Base-by-base conservation (phyloP, 2,888 invertebrate species). In the Hoplodrina blanda region DNA sequence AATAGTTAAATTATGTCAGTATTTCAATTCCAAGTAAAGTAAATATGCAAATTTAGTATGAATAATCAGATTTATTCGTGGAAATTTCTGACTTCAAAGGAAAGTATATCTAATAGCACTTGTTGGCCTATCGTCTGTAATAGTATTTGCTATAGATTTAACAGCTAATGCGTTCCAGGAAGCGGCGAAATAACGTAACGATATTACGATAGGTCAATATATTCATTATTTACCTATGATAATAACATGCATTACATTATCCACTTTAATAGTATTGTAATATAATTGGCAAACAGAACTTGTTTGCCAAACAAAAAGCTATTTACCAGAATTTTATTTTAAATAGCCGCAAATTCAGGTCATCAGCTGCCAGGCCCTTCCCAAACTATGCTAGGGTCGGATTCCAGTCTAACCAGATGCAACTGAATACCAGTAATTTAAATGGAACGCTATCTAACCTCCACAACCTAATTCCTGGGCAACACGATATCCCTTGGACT, bases 111-210 rank as follows among this genome's bases (percentile, higher is more conserved):
- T 63, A 78, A 76, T 66, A 80, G 37, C 33, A 56, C 30, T 78
- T 13, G 62, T 30, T 59, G 11, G 54, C 11, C 15, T 56, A 67
- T 63, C 62, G 30, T 53, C n/a, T 17, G 30, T 53, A 1, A 60
- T 75, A 17, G 46, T 46, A 33, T 66, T 76, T 69, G 52, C 46
- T 11, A 25, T 78, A 33, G 46, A 62, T 30, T 54, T 53, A 46
- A 37, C 41, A 37, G 20, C 25, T 78, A 67, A 78, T 67, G 52
- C 10, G n/a, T 79, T 78, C 76, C 53, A 53, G 60, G 66, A 76
- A 76, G n/a, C 61, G 33, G n/a, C 44, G 33, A 17, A 56, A 67
- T 17, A 59, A 57, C 50, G 52, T 19, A 46, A 62, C 19, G 30
- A 15, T 49, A 33, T 59, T 49, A 49, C 30, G 52, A 49, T 49